These are phyloP conservation scores for Lottia gigantea DNA, from an alignment of 2,888 invertebrate species.

Conservation along the genomic window DNA sequence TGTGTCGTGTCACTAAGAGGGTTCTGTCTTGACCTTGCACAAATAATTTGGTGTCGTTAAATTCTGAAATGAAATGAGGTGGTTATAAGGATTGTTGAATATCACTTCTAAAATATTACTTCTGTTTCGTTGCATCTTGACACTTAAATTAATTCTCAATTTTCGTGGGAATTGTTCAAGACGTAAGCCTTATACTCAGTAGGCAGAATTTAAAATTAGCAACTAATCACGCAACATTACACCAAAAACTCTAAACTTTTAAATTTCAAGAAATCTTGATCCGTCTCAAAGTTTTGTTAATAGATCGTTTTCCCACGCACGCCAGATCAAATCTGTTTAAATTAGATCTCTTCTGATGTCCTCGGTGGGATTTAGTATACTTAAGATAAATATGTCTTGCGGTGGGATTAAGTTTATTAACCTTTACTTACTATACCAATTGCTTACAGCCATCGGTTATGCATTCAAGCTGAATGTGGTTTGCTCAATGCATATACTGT, in stretches of 20 bases:
- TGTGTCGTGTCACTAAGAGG: no score
- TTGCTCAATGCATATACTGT: no score
- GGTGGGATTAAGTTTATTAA: background rate
- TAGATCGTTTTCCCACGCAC: slow-evolving; percentile 6
- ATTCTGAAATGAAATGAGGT: no score
- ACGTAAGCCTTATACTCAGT: background rate
- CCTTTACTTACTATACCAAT: no score
- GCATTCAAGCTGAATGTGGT: no score
- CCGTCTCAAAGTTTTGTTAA: slow-evolving; percentile 7
- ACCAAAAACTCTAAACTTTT: slow-evolving; percentile 1
- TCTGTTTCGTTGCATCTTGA: no score
- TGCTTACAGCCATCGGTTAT: no score
- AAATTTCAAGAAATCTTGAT: background rate
- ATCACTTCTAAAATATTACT: no score
- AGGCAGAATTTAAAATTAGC: background rate
- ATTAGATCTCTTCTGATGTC: background rate
- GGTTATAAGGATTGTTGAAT: no score
- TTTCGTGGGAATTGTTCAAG: slow-evolving; percentile 7
- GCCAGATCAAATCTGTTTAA: background rate
- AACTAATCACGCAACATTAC: slow-evolving; percentile 11
- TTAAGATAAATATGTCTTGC: background rate
- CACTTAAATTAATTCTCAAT: no score
- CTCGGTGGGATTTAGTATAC: background rate
- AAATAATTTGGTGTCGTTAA: no score
- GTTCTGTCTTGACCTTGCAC: no score